A percentile compares a stretch with the other conserved stretches of the same genome.
Conservation (phyloP, 2,797 vertebrate genomes). For the Pseudochirops corinnae region DNA sequence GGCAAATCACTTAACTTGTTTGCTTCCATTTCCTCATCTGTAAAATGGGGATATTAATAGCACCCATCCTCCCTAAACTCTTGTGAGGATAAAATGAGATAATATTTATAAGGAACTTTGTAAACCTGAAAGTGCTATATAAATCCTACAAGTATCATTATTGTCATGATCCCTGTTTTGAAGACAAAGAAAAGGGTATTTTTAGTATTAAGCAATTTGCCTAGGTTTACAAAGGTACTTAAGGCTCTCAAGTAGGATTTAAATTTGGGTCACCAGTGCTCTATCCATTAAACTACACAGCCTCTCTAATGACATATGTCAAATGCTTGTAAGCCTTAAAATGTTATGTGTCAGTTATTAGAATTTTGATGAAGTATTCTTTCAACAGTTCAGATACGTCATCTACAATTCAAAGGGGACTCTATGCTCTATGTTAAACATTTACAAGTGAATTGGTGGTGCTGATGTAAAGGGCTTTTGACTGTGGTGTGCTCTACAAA, state of each 20-base stretch:
- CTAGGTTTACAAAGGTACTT: neutral
- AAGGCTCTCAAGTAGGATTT: neutral
- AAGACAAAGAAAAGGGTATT: neutral
- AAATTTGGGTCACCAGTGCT: neutral
- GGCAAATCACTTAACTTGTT: neutral
- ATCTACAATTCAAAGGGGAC: neutral
- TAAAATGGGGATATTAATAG: neutral
- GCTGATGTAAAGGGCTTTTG: rapidly evolving
- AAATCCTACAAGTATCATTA: neutral
- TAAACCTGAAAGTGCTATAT: neutral
- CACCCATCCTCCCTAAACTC: neutral
- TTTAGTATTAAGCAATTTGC: neutral
- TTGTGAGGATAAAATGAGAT: neutral
- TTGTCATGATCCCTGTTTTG: neutral
- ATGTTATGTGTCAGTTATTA: neutral
- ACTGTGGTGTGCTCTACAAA: neutral
- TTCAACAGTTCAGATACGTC: rapidly evolving
- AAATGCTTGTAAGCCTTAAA: neutral
- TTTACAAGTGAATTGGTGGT: neutral
- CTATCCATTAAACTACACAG: neutral
- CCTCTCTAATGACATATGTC: neutral
- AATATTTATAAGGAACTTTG: neutral
- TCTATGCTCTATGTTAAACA: neutral
- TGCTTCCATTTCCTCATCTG: neutral
- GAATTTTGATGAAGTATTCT: neutral